Conservation (phyloP, 2,888 invertebrate genomes). For the Rhamphomyia laevipes region DNA sequence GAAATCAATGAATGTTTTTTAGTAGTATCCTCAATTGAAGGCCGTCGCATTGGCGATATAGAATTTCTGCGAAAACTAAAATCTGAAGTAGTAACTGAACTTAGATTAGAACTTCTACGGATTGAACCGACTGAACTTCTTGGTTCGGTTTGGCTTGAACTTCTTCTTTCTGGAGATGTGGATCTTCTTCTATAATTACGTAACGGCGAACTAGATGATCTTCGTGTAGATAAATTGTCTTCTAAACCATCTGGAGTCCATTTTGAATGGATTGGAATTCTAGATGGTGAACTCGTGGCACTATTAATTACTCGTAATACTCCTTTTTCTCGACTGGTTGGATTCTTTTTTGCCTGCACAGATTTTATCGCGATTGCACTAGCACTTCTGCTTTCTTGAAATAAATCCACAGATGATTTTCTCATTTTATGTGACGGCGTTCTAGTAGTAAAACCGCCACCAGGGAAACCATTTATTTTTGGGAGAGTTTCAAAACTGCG, state of each 20-base stretch:
- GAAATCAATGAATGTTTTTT: constrained; percentile 14
- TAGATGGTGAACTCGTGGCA: constrained; percentile 20
- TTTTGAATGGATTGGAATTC: constrained; percentile 26
- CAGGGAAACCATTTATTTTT: not conserved
- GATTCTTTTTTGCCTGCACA: constrained; percentile 29
- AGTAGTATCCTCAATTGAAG: not conserved
- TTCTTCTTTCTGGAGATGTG: constrained; percentile 32
- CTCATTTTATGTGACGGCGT: constrained; percentile 19
- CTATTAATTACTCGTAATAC: constrained; percentile 29
- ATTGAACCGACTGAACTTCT: constrained; percentile 25
- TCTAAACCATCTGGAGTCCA: constrained; percentile 28
- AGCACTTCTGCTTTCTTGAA: constrained; percentile 1
- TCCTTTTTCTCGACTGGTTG: constrained; percentile 33
- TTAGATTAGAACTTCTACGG: constrained; percentile 33
- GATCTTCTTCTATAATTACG: constrained; percentile 22
- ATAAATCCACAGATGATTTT: constrained; percentile 25
- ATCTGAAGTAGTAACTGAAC: constrained; percentile 33
- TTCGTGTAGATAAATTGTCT: constrained; percentile 15
- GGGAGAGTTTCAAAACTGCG: constrained; percentile 11
- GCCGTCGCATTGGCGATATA: constrained; percentile 12
- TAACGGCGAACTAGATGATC: constrained; percentile 7
- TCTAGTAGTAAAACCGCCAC: not conserved
- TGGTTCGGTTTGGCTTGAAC: constrained; percentile 30
- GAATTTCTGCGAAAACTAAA: constrained; percentile 32
- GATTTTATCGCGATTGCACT: constrained; percentile 22